Percentiles rank a stretch among this genome's conserved stretches.
Conservation (phyloP, 2,113 vertebrate genomes). For the Bubalus kerabau region DNA sequence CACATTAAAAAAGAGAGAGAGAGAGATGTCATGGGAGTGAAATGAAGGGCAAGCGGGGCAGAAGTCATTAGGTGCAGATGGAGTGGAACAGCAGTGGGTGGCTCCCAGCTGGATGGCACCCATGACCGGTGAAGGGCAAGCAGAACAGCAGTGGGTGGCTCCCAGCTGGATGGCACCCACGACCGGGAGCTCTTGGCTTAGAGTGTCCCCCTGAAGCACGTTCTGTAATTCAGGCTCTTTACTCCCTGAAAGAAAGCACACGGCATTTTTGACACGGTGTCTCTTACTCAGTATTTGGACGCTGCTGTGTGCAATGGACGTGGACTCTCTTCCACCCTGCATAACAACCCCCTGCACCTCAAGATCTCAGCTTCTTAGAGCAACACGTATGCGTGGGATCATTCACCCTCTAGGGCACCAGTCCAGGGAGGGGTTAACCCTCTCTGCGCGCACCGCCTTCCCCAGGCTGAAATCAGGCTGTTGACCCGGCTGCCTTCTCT, state of each 20-base stretch:
- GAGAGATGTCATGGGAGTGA: background rate
- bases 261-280: background rate
- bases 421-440: background rate
- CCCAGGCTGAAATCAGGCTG: background rate
- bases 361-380: background rate
- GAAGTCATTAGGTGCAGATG: too few relatives aligned
- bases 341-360: background rate
- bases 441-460: background rate
- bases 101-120: background rate
- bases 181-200: background rate
- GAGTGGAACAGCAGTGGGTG: too few relatives aligned
- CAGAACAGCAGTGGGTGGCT: background rate
- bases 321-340: background rate
- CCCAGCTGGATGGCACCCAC: background rate
- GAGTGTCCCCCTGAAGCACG: too few relatives aligned
- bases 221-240: background rate
- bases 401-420: background rate
- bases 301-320: fast-evolving
- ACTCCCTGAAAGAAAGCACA: background rate
- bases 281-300: background rate
- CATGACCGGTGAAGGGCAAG: background rate
- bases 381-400: fast-evolving
- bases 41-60: background rate
- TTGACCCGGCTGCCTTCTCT: background rate
- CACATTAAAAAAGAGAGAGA: background rate